Percentiles rank a stretch among this genome's conserved stretches.
These are phyloP conservation scores for Lypha dubia DNA, from an alignment of 2,888 invertebrate genomes.

Conservation along the genomic window DNA sequence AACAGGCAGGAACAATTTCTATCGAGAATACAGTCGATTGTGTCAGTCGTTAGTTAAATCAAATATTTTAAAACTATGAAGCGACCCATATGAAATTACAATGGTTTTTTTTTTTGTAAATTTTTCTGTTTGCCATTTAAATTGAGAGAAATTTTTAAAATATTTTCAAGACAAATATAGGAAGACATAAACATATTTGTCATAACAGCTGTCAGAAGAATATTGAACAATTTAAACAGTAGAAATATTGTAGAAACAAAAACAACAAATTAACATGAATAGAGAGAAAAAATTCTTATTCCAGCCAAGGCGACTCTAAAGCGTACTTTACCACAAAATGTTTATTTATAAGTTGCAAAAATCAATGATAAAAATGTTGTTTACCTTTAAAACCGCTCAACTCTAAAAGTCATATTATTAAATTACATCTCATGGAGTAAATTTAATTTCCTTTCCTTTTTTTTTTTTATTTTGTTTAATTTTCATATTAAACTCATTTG, in stretches of 20 bases:
- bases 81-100: not conserved
- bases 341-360: no score
- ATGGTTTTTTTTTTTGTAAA: not conserved
- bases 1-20: no score
- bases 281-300: not conserved
- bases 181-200: constrained; percentile 54
- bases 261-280: not conserved
- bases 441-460: not conserved
- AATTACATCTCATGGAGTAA: not conserved
- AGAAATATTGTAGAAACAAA: not conserved
- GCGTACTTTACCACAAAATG: not conserved
- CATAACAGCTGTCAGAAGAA: constrained; percentile 63
- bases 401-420: not conserved
- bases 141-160: constrained; percentile 7
- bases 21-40: no score
- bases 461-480: not conserved
- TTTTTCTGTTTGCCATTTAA: constrained; percentile 2
- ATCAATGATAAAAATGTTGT: no score
- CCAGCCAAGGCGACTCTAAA: not conserved
- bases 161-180: constrained; percentile 28
- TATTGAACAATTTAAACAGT: constrained; percentile 48
- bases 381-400: not conserved
- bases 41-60: no score
- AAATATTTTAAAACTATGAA: no score
- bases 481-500: not conserved